phyloP scores from a whole-genome alignment of 2,113 vertebrate genomes.

The Thalassoma bifasciatum region DNA sequence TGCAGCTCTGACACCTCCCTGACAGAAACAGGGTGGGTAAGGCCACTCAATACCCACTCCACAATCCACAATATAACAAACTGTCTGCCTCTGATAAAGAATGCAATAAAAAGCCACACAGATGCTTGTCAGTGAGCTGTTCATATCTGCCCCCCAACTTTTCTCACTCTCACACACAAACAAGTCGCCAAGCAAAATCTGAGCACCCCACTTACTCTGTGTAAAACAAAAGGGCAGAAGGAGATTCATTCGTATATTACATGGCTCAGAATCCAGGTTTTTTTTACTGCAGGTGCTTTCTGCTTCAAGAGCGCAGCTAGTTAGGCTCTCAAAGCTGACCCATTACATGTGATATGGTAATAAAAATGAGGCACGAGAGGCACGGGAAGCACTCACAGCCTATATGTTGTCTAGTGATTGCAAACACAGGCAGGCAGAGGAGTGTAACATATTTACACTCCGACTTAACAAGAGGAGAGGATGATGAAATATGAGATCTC shows the following conservation, averaged over 20 bases:
- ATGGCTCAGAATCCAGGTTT: background rate
- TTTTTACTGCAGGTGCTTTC: background rate
- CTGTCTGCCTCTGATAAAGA: slow-evolving; percentile 16
- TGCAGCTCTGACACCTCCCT: slow-evolving; percentile 27
- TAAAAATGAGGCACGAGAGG: background rate
- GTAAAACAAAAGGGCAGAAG: background rate
- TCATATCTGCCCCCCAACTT: slow-evolving; percentile 6
- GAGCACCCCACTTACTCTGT: background rate
- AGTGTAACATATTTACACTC: background rate
- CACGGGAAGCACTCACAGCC: background rate
- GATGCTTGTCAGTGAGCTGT: slow-evolving; percentile 27
- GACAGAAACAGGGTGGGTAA: slow-evolving; percentile 19
- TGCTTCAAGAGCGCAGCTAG: slow-evolving; percentile 1
- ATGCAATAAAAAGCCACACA: slow-evolving; percentile 29
- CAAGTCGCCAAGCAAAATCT: background rate
- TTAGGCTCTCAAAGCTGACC: background rate
- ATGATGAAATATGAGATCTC: slow-evolving; percentile 10
- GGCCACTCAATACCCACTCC: background rate
- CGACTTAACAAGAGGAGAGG: slow-evolving; percentile 14
- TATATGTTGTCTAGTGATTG: background rate
- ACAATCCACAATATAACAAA: slow-evolving; percentile 9
- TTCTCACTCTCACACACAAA: background rate
- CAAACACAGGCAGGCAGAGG: background rate
- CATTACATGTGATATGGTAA: background rate
- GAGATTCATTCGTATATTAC: slow-evolving; percentile 5